Percentiles rank a stretch among this genome's conserved stretches.
phyloP scores from a whole-genome alignment of 2,797 vertebrate genomes.

The Okamejei kenojei region DNA sequence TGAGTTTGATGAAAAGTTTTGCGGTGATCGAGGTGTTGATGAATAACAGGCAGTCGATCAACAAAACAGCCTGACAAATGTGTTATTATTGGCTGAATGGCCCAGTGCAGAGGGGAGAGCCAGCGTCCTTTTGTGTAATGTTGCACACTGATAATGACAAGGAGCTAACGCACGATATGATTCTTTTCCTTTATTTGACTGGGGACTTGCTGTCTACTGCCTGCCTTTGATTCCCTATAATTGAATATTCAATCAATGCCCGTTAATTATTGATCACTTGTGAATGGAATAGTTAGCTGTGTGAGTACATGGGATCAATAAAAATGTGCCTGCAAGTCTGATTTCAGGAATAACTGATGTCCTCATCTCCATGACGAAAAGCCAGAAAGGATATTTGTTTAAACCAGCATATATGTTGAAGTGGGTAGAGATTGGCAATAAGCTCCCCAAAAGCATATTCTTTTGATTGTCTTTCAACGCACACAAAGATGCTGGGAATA shows the following conservation, averaged over 20 bases:
- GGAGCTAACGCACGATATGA: background rate
- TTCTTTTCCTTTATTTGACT: background rate
- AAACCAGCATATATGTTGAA: background rate
- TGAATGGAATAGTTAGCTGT: background rate
- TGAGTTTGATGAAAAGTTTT: too few species aligned
- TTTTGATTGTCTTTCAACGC: conserved; percentile 16
- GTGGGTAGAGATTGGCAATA: background rate
- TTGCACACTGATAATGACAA: background rate
- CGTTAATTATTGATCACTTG: background rate
- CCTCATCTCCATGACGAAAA: background rate
- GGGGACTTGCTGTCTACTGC: background rate
- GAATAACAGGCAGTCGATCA: background rate
- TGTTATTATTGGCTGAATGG: too few species aligned
- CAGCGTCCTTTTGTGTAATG: background rate
- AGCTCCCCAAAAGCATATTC: conserved; percentile 19
- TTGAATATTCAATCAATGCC: background rate
- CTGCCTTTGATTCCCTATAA: background rate
- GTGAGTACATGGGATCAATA: background rate
- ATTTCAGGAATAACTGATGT: background rate
- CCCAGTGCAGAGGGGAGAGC: background rate
- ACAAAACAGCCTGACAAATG: background rate
- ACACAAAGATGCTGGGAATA: conserved; percentile 19
- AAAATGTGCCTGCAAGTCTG: background rate
- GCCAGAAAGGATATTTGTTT: background rate
- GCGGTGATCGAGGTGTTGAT: background rate